Percentiles rank a stretch among this genome's conserved stretches.
Conservation (phyloP, 2,797 vertebrate species). For the Chiropotes sagulatus region DNA sequence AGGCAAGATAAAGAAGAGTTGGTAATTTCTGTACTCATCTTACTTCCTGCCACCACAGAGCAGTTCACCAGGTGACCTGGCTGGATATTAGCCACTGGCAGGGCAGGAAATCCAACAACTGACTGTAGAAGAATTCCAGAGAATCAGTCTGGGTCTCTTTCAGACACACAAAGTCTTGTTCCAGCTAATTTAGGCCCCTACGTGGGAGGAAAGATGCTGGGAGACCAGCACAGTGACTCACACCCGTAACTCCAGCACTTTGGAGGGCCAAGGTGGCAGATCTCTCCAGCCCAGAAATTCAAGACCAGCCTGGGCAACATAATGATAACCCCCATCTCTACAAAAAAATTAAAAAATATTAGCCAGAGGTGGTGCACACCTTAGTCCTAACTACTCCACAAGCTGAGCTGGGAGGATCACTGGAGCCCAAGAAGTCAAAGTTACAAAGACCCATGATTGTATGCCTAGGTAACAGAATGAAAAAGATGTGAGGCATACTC, state of each 20-base stretch:
- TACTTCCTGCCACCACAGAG: neutral
- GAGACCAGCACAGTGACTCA: neutral
- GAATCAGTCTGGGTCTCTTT: neutral
- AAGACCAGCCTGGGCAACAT: neutral
- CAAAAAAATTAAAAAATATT: neutral
- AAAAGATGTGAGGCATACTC: neutral
- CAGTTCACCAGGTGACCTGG: too few relatives aligned
- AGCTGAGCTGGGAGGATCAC: neutral
- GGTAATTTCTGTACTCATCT: neutral
- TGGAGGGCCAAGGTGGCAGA: neutral
- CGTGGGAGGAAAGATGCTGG: neutral
- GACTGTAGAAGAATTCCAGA: neutral
- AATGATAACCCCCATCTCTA: neutral
- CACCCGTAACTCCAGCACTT: neutral
- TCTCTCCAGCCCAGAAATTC: neutral
- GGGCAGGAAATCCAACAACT: neutral
- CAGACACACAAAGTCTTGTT: neutral
- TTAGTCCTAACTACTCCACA: neutral
- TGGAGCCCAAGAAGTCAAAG: neutral
- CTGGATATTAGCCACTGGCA: neutral
- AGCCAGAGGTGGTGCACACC: neutral
- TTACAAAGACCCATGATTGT: neutral
- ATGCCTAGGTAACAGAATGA: neutral
- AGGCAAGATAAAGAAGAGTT: neutral
- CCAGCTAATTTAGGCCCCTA: neutral